Base-by-base conservation (phyloP, 2,797 vertebrate genomes). In the Eleutherodactylus coqui region DNA sequence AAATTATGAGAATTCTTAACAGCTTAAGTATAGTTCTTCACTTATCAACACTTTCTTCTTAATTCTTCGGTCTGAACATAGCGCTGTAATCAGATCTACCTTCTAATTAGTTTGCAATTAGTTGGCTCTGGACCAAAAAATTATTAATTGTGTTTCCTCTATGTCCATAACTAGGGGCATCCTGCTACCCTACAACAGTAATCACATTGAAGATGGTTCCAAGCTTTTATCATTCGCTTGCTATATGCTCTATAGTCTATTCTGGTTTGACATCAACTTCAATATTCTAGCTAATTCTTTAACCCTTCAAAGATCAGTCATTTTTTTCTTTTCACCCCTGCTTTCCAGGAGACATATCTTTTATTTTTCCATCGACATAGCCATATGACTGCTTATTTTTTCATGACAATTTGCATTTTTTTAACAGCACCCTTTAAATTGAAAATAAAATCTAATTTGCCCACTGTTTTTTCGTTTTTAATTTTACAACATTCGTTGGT, bases 11-110 rank as follows among this genome's bases (percentile, higher is more conserved):
- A 73, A n/a, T 73, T 73, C 21, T 45, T 45, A 45, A 45, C 69
- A 73, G 10, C 41, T 43, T n/a, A 38, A 70, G 21, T 41, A 41
- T 43, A 73, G 24, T 45, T 73, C 69, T 73, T 73, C 69, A 73
- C 69, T 73, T 73, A 73, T 73, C 69, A 73, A 73, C 69, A 73
- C 69, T 41, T 73, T 45, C 38, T 45, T 27, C 78, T 8, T 92
- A 91, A 70, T 70, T 41, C 36, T 34, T 41, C 64, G 3, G 21
- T 41, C 67, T 70, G 36, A 70, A 70, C 67, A 70, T 41, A 73
- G 38, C 41, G 16, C 69, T 73, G 69, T 45, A 24, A 45, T 73
- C 69, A 45, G 41, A 27, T 14, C 21, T 45, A 73, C 38, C 36
- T 73, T n/a, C 67, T 70, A 70, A 73, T 73, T 73, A 43, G 41